Percentiles rank a stretch among this genome's conserved stretches.
Evolutionary conservation across 2,797 vertebrate species (phyloP).

Genomic region (Enteromius mattozi): DNA sequence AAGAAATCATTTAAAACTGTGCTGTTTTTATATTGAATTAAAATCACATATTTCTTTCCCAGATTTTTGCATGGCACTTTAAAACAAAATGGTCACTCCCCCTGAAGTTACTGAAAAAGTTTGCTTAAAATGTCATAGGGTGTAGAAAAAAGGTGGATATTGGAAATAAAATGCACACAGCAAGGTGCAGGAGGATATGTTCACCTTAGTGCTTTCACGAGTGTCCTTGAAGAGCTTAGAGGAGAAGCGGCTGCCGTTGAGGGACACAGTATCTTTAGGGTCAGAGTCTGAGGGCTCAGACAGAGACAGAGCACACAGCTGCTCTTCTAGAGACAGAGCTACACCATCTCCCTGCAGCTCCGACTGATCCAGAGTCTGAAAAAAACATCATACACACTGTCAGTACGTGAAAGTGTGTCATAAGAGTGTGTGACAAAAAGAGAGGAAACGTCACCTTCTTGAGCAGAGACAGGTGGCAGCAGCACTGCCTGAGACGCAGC

Average conservation of each 20-base stretch:
- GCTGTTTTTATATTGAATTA: background rate
- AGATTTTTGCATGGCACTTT: background rate
- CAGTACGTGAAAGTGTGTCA: background rate
- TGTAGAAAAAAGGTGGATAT: background rate
- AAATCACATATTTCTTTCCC: background rate
- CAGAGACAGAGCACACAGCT: constrained; percentile 88
- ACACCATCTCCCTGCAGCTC: constrained; percentile 89
- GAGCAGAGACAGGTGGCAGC: constrained; percentile 92
- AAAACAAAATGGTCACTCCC: background rate
- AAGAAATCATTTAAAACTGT: background rate
- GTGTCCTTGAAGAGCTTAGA: constrained; percentile 82
- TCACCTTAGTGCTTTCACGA: constrained; percentile 89
- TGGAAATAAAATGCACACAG: background rate
- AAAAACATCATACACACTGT: background rate
- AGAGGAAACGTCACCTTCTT: constrained; percentile 81
- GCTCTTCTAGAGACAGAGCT: constrained; percentile 89
- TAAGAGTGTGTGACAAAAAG: background rate
- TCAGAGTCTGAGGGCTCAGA: constrained; percentile 75
- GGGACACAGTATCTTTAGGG: constrained; percentile 78
- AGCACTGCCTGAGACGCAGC: constrained; percentile 93
- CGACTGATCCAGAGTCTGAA: constrained; percentile 84
- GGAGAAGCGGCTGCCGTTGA: constrained; percentile 85
- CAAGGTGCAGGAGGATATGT: background rate
- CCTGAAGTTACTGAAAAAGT: background rate
- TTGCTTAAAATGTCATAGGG: background rate